Conservation (phyloP, 92 coral and sea anemone species). For the Isaurus tuberculatus region DNA sequence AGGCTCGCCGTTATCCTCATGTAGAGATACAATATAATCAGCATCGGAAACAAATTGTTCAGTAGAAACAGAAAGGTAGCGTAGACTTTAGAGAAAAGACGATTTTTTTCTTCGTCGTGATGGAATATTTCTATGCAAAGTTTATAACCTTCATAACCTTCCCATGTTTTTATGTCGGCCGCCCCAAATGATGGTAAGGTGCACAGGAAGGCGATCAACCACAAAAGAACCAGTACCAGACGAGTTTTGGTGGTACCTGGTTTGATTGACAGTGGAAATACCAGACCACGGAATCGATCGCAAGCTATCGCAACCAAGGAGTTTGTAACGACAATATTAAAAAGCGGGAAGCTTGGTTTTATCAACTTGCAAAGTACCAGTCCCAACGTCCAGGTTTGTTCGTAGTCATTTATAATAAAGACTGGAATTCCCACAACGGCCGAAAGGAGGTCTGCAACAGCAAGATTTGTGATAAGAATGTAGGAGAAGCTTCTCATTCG, state of each 20-base stretch:
- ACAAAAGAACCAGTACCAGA: slow-evolving; percentile 62
- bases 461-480: slow-evolving; percentile 74
- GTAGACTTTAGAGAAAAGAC: slow-evolving; percentile 56
- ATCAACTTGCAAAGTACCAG: slow-evolving; percentile 72
- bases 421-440: slow-evolving; percentile 71
- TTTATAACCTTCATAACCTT: slow-evolving; percentile 1
- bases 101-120: slow-evolving; percentile 43
- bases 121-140: slow-evolving; percentile 68
- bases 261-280: slow-evolving; percentile 75
- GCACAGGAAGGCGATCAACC: slow-evolving; percentile 79
- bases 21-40: slow-evolving; percentile 67
- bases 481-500: slow-evolving; percentile 77
- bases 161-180: slow-evolving; percentile 6
- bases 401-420: slow-evolving; percentile 50
- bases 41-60: slow-evolving; percentile 68
- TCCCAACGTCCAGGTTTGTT: slow-evolving; percentile 73
- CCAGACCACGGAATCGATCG: slow-evolving; percentile 83
- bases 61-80: slow-evolving; percentile 63
- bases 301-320: slow-evolving; percentile 88
- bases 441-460: slow-evolving; percentile 70
- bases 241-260: slow-evolving; percentile 85
- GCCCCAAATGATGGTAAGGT: slow-evolving; percentile 80
- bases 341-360: slow-evolving; percentile 77
- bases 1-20: slow-evolving; percentile 74
- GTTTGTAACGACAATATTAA: slow-evolving; percentile 78